phyloP scores from a whole-genome alignment of 2,888 invertebrate species.

The Pollenia angustigena region DNA sequence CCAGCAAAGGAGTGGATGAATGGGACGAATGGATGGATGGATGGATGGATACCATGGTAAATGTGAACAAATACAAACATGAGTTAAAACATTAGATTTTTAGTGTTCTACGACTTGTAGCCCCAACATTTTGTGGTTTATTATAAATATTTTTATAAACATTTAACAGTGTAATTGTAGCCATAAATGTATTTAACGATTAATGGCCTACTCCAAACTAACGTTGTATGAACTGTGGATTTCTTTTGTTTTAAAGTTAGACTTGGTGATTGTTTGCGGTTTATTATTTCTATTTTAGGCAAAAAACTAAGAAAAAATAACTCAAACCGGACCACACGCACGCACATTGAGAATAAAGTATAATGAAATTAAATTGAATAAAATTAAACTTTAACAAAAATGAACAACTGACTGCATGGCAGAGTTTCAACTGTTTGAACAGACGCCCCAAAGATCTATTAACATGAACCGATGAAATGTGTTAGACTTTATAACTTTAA shows the following conservation, averaged over 20 bases:
- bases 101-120: constrained; percentile 35
- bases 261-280: constrained; percentile 49
- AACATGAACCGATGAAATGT: constrained; percentile 49
- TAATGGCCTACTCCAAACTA: constrained; percentile 75
- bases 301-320: background rate
- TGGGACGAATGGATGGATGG: no score
- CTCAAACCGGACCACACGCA: constrained; percentile 66
- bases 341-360: constrained; percentile 47
- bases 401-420: constrained; percentile 12
- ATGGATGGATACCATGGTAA: constrained; percentile 11
- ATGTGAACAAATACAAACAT: constrained; percentile 27
- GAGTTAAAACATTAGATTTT: constrained; percentile 24
- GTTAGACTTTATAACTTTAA: constrained; percentile 34
- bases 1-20: background rate
- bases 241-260: constrained; percentile 34
- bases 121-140: constrained; percentile 37
- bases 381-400: constrained; percentile 49
- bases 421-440: constrained; percentile 38
- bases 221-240: constrained; percentile 7
- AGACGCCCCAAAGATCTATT: constrained; percentile 69
- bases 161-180: constrained; percentile 82
- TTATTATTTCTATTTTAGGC: constrained; percentile 41
- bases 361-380: constrained; percentile 47
- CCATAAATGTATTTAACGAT: constrained; percentile 82
- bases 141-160: constrained; percentile 50